Evolutionary conservation across 2,888 invertebrate genomes (phyloP).

Genomic region (Drosophila kokeensis): DNA sequence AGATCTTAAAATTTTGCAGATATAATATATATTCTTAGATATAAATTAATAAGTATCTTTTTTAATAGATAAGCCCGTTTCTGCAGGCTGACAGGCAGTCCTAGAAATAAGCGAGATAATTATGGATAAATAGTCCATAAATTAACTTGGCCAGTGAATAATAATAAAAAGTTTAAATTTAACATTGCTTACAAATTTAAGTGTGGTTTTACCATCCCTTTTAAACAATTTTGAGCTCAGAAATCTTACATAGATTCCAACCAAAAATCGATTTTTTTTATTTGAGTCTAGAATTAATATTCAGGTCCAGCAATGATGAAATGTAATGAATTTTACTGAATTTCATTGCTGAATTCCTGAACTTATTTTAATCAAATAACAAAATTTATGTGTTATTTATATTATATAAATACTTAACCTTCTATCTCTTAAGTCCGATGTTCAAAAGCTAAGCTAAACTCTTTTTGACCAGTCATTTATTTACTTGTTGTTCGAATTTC

Average conservation of each 20-base stretch:
- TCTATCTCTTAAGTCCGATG: no score
- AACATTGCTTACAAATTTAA: background rate
- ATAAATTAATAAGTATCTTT: background rate
- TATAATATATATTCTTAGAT: background rate
- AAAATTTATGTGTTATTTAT: background rate
- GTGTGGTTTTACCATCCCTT: background rate
- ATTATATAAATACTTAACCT: background rate
- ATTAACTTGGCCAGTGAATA: background rate
- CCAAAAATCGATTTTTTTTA: background rate
- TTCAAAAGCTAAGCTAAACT: background rate
- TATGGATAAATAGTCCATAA: background rate
- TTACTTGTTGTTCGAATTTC: no score
- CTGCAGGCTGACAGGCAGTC: background rate
- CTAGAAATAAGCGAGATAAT: background rate
- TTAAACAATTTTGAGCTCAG: background rate
- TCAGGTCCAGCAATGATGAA: background rate
- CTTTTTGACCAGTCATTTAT: background rate
- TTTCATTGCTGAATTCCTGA: background rate
- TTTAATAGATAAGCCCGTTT: background rate
- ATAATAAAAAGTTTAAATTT: background rate
- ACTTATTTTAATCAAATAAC: background rate
- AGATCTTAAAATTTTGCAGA: background rate
- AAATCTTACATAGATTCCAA: background rate
- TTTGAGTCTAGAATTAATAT: background rate
- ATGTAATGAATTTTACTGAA: background rate